phyloP scores from a whole-genome alignment of 1,140 invertebrate genomes.

The Aphaenogaster rudis region DNA sequence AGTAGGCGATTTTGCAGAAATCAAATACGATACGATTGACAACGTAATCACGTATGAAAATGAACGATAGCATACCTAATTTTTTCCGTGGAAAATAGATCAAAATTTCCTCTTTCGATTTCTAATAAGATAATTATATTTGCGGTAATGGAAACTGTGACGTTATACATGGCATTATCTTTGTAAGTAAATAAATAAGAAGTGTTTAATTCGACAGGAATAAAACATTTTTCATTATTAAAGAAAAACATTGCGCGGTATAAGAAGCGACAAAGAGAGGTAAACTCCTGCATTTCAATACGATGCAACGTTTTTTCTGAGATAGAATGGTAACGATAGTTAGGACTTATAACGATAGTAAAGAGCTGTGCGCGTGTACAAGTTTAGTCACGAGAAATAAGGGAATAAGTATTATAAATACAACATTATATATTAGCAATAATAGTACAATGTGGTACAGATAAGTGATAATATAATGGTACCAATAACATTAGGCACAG shows the following conservation, averaged over 20 bases:
- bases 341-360: constrained; percentile 4
- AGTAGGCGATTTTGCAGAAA: not conserved
- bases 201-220: not conserved
- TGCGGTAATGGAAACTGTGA: not conserved
- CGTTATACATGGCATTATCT: not conserved
- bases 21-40: not conserved
- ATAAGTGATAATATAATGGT: constrained; percentile 36
- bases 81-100: not conserved
- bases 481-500: constrained; percentile 17
- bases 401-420: constrained; percentile 43
- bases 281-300: not conserved
- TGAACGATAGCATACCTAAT: not conserved
- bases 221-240: not conserved
- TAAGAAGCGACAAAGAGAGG: not conserved
- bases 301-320: not conserved
- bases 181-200: not conserved
- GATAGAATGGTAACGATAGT: not conserved
- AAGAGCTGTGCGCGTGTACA: constrained; percentile 36
- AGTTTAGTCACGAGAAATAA: constrained; percentile 59
- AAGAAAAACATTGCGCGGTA: not conserved
- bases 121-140: constrained; percentile 11
- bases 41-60: not conserved
- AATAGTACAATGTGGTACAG: constrained; percentile 29
- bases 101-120: not conserved
- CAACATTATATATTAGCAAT: not conserved